Percentiles rank a stretch among this genome's conserved stretches.
phyloP scores from a whole-genome alignment of 2,797 vertebrate genomes.

The Lutjanus argentimaculatus region DNA sequence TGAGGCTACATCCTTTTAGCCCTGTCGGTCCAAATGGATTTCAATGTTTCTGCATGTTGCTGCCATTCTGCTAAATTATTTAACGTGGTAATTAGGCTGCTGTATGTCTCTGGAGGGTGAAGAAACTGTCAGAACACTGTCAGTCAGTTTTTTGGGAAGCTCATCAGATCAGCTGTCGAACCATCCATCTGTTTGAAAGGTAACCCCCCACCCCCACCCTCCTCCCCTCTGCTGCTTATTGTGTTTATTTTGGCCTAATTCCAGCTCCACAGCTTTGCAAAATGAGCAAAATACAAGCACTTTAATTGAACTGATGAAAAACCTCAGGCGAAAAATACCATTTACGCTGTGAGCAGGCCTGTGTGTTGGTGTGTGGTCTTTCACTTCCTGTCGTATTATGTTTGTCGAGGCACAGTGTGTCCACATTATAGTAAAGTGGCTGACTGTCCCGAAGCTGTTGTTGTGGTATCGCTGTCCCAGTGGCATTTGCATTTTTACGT shows the following conservation, averaged over 20 bases:
- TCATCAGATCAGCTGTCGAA: slow-evolving; percentile 42
- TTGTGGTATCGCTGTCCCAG: slow-evolving; percentile 55
- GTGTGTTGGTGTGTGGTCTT: slow-evolving; percentile 21
- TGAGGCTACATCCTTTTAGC: slow-evolving; percentile 55
- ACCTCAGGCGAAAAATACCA: slow-evolving; percentile 52
- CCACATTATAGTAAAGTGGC: slow-evolving; percentile 35
- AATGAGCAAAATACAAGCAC: slow-evolving; percentile 45
- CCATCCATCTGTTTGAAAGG: slow-evolving; percentile 11
- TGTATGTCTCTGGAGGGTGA: slow-evolving; percentile 29
- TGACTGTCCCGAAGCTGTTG: slow-evolving; percentile 62
- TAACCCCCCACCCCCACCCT: neutral
- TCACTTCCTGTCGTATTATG: slow-evolving; percentile 36
- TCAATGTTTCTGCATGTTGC: slow-evolving; percentile 53
- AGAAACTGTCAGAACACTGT: slow-evolving; percentile 21
- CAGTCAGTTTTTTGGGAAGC: neutral
- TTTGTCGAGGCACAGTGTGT: slow-evolving; percentile 36
- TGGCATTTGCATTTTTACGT: slow-evolving; percentile 50
- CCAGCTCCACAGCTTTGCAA: slow-evolving; percentile 11
- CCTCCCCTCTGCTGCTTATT: neutral
- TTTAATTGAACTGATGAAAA: slow-evolving; percentile 46
- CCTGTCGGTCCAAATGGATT: slow-evolving; percentile 67
- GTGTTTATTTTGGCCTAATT: slow-evolving; percentile 47
- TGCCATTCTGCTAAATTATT: slow-evolving; percentile 57
- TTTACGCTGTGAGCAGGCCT: slow-evolving; percentile 8
- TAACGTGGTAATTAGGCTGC: slow-evolving; percentile 63